phyloP scores from a whole-genome alignment of 2,113 vertebrate genomes.

The Anseranas semipalmata region DNA sequence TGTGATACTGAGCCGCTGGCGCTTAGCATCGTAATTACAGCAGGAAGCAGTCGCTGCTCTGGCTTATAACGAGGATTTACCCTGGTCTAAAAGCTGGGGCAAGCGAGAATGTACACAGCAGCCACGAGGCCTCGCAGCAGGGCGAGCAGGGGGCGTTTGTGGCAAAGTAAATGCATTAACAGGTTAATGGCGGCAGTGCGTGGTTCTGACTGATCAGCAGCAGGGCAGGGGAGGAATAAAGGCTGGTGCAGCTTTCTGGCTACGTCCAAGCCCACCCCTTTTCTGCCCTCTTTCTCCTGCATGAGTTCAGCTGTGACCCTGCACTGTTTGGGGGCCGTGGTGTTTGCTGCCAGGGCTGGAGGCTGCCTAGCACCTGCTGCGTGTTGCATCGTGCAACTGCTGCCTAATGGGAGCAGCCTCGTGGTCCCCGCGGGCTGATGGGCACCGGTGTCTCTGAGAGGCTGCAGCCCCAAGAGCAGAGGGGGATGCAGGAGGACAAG shows the following conservation, averaged over 20 bases:
- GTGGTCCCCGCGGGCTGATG: accelerated
- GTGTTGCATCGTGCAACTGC: background rate
- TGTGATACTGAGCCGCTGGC: background rate
- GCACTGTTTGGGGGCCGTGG: background rate
- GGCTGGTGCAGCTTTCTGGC: background rate
- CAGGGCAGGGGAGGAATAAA: background rate
- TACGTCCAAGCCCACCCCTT: background rate
- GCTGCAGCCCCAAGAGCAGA: background rate
- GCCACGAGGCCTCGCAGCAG: background rate
- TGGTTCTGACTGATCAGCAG: background rate
- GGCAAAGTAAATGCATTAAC: accelerated
- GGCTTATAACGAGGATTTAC: background rate
- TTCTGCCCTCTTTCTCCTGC: background rate
- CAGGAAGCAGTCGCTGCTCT: background rate
- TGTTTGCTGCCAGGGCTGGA: background rate
- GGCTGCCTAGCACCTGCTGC: background rate
- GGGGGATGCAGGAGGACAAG: background rate
- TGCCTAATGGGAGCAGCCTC: background rate
- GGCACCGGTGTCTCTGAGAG: accelerated
- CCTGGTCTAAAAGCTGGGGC: background rate
- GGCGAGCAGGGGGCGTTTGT: background rate
- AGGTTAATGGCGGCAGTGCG: background rate
- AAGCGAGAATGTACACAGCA: accelerated
- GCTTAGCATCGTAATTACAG: conserved; percentile 31
- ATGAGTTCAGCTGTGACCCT: background rate